Conservation (phyloP, 2,888 invertebrate species). For the Trileptium ribeirensis region DNA sequence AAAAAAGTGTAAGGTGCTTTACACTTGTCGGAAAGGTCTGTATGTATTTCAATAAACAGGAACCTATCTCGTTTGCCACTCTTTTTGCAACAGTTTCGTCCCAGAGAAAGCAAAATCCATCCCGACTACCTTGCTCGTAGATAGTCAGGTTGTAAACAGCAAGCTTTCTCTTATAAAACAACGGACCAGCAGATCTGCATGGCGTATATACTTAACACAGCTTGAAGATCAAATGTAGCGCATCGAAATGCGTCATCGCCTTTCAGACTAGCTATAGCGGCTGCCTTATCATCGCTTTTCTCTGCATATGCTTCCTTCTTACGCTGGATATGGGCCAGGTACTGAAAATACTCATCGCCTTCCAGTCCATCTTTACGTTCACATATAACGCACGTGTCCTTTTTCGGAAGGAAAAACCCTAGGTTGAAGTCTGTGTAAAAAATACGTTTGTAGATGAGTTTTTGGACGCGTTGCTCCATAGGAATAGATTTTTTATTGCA, state of each 20-base stretch:
- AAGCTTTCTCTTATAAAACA: constrained; percentile 20
- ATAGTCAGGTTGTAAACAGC: constrained; percentile 17
- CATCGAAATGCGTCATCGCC: background rate
- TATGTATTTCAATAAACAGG: constrained; percentile 7
- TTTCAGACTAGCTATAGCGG: background rate
- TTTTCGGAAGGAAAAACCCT: no score
- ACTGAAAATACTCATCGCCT: no score
- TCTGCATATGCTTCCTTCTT: background rate
- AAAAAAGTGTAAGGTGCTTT: background rate
- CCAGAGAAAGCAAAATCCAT: background rate
- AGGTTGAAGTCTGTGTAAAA: no score
- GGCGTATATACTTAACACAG: constrained; percentile 2
- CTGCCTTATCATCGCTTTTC: background rate
- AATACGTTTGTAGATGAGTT: no score
- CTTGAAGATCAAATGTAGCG: constrained; percentile 21
- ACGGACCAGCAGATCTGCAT: background rate
- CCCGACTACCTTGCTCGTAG: background rate
- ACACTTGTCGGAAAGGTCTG: background rate
- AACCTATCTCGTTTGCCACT: constrained; percentile 15
- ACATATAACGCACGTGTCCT: no score
- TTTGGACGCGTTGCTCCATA: no score
- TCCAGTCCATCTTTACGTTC: no score
- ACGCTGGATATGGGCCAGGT: background rate
- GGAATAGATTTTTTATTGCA: no score
- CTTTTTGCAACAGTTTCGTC: constrained; percentile 6